phyloP scores from a whole-genome alignment of 2,113 vertebrate species.

The Uropsilus gracilis region DNA sequence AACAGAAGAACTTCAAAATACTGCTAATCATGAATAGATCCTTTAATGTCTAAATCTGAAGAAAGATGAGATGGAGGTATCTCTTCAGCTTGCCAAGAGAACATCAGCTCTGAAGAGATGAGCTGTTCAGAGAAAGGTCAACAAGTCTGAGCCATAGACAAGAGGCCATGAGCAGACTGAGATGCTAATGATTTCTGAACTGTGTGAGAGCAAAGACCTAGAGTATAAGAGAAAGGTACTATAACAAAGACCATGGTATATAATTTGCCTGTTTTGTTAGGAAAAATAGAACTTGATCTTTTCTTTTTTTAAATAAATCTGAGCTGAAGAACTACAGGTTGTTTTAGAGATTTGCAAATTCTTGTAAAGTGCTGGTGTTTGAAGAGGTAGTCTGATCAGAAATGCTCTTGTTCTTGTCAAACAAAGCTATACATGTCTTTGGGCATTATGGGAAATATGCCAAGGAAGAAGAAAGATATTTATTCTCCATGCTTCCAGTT shows the following conservation, averaged over 20 bases:
- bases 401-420: neutral
- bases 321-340: neutral
- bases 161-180: neutral
- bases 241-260: accelerated
- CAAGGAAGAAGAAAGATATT: neutral
- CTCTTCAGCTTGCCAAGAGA: neutral
- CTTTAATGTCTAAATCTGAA: neutral
- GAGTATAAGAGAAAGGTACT: accelerated
- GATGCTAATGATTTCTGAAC: neutral
- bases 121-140: neutral
- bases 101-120: neutral
- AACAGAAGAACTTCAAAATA: neutral
- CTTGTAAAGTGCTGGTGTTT: neutral
- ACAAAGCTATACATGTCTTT: neutral
- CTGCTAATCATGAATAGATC: neutral
- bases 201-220: neutral
- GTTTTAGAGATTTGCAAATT: neutral
- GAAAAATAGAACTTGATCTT: neutral
- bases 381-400: neutral
- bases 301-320: neutral
- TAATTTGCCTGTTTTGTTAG: neutral
- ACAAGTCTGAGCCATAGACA: neutral
- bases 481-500: neutral
- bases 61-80: neutral
- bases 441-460: neutral